Evolutionary conservation across 2,888 invertebrate species (phyloP).

Genomic region (Caradrina clavipalpis): DNA sequence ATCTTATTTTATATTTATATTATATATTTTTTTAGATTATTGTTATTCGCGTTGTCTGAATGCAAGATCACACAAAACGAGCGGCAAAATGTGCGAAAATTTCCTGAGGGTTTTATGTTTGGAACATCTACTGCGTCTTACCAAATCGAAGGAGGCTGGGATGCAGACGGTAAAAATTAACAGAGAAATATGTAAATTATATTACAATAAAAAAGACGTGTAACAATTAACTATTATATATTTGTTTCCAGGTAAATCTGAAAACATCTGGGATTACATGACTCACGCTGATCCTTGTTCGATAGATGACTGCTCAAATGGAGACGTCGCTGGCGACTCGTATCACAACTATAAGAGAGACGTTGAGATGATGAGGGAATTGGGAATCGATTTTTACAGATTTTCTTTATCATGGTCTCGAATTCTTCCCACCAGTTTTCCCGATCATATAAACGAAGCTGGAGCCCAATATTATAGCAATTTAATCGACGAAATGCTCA

Average conservation of each 20-base stretch:
- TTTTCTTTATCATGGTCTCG: conserved; percentile 92
- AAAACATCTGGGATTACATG: conserved; percentile 92
- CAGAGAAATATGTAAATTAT: neutral
- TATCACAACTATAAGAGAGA: conserved; percentile 91
- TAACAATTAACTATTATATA: neutral
- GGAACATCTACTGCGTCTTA: conserved; percentile 69
- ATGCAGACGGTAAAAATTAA: conserved; percentile 66
- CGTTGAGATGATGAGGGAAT: conserved; percentile 82
- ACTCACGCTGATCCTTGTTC: conserved; percentile 85
- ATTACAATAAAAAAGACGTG: conserved; percentile 65
- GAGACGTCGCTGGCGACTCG: conserved; percentile 91
- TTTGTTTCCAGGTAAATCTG: conserved; percentile 84
- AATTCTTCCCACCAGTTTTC: conserved; percentile 90
- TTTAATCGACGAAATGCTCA: conserved; percentile 90
- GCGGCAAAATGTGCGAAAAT: conserved; percentile 9
- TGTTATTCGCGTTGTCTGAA: conserved; percentile 20
- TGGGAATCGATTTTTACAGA: conserved; percentile 88
- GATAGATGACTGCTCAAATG: conserved; percentile 89
- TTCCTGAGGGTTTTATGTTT: conserved; percentile 59
- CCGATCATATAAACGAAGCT: conserved; percentile 88
- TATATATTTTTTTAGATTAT: neutral
- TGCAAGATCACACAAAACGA: conserved; percentile 8
- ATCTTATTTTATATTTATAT: neutral
- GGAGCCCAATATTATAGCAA: conserved; percentile 77
- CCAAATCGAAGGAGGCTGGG: conserved; percentile 72